Percentiles rank a stretch among this genome's conserved stretches.
Conservation (phyloP, 2,888 invertebrate species). For the Drosophila leonis region DNA sequence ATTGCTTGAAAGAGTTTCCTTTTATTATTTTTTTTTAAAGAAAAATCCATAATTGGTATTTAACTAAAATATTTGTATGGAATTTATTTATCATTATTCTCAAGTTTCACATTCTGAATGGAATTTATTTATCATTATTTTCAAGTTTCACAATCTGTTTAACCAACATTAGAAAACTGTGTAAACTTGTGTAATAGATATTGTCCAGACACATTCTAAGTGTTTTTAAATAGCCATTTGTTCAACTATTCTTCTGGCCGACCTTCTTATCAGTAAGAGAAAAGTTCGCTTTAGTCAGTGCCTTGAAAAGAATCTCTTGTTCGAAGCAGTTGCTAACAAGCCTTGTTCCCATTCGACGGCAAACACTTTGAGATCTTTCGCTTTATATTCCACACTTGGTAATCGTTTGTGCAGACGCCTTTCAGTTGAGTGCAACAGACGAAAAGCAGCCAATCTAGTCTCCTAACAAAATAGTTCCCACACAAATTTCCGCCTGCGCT, state of each 20-base stretch:
- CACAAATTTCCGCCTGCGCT: conserved; percentile 65
- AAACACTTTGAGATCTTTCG: conserved; percentile 43
- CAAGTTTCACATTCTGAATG: not conserved
- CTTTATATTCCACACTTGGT: conserved; percentile 39
- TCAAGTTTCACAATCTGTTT: not conserved
- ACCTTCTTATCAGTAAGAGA: conserved; percentile 29
- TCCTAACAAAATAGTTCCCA: conserved; percentile 57
- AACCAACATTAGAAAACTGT: not conserved
- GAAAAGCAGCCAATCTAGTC: conserved; percentile 14
- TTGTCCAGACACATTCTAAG: not conserved
- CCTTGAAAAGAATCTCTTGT: conserved; percentile 45
- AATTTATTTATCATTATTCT: not conserved
- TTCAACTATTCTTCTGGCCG: not conserved
- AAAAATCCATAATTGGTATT: not conserved
- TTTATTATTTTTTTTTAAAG: no score
- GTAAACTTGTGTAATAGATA: not conserved
- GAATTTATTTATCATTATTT: not conserved
- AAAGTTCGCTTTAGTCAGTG: conserved; percentile 16
- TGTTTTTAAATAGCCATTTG: conserved; percentile 10
- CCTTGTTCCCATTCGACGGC: conserved; percentile 34
- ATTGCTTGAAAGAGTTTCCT: not conserved
- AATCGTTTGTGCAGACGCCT: conserved; percentile 62
- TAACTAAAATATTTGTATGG: not conserved
- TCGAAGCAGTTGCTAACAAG: conserved; percentile 12
- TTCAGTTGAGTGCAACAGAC: conserved; percentile 26